phyloP scores from a whole-genome alignment of 37 sponge, comb jelly and placozoan genomes.

The Chondrilla cf. caribensis region DNA sequence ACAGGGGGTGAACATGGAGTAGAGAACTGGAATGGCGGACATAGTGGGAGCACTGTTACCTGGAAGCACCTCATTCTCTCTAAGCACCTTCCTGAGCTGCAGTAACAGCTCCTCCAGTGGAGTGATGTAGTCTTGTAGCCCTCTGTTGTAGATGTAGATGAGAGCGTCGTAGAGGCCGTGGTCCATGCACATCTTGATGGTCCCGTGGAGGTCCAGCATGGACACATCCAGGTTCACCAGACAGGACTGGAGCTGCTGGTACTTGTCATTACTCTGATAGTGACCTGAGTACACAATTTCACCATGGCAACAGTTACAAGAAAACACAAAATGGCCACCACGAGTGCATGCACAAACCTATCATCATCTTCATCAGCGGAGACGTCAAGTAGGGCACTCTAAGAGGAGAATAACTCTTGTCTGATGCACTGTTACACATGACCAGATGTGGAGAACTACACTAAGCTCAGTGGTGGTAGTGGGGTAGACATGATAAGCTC shows the following conservation, averaged over 20 bases:
- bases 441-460: too few species aligned
- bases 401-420: too few species aligned
- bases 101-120: conserved; percentile 77
- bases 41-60: conserved; percentile 34
- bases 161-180: conserved; percentile 79
- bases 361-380: conserved; percentile 12
- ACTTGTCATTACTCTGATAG: conserved; percentile 6
- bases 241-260: conserved; percentile 5
- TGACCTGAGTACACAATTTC: neutral
- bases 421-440: too few species aligned
- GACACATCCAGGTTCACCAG: conserved; percentile 26
- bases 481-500: too few species aligned
- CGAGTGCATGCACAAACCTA: neutral
- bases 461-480: too few species aligned
- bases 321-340: neutral
- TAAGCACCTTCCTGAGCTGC: conserved; percentile 53
- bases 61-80: conserved; percentile 44
- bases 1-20: neutral
- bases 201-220: conserved; percentile 42
- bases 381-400: conserved; percentile 9
- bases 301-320: neutral
- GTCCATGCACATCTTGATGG: conserved; percentile 70
- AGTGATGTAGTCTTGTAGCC: conserved; percentile 78
- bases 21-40: neutral
- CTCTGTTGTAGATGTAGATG: conserved; percentile 77